Base-by-base conservation (phyloP, 2,888 invertebrate genomes). In the Drosophila paranaensis region DNA sequence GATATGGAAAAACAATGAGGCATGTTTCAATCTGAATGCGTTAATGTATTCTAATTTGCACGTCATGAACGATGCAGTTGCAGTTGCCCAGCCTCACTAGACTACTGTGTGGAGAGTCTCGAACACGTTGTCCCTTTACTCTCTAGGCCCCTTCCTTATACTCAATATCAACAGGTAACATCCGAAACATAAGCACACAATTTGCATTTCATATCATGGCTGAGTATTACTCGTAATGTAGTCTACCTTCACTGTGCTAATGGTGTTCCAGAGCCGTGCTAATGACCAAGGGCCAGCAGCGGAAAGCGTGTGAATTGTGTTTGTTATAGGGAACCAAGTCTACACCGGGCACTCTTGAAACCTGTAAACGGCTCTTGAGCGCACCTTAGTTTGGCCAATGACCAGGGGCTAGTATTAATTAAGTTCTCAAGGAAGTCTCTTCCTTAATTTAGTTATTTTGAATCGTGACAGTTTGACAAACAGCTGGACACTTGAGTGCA, bases 31-130 rank as follows among this genome's bases (percentile, higher is more conserved):
- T 61, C 77, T 72, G 75, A 76, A 72, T 55, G 83, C 81, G 82
- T 86, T 87, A 88, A 88, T 84, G 79, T 77, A 81, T 75, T 82
- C 84, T 82, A 88, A 88, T 88, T 88, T 87, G 82, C 81, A 68
- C 74, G 74, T 70, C 76, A 72, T 42, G 58, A 48, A 51, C 66
- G 68, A 46, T 67, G 57, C 60, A 64, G 55, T 48, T 46, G 45
- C 33, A 30, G 33, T 20, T 54, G 54, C 11, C n/a, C 33, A 46
- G 25, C 6, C 46, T 37, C 25, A 25, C 42, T 58, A 43, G n/a
- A 48, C 51, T 54, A 54, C 54, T 40, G 40, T 54, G 25, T n/a
- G 10, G 37, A 9, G 25, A 9, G 11, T 25, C 37, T 53, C 2
- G 54, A 27, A 54, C 54, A 16, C 39, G 39, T 13, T 54, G 11